These are phyloP conservation scores for Isaurus tuberculatus DNA, from an alignment of 92 coral and sea anemone genomes.

Conservation along the genomic window DNA sequence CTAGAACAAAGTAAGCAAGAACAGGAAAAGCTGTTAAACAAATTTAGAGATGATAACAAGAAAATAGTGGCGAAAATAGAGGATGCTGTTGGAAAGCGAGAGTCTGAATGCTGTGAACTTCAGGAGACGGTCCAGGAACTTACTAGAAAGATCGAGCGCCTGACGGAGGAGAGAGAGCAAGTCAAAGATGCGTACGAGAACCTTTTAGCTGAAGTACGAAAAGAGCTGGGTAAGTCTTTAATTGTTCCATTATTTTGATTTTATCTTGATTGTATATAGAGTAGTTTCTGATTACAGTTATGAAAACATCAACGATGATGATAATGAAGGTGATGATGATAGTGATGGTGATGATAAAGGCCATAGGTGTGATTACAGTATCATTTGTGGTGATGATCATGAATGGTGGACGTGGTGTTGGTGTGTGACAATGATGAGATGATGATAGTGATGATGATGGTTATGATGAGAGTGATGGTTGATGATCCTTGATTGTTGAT, in stretches of 20 bases:
- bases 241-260: background rate
- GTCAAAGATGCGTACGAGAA: slow-evolving; percentile 71
- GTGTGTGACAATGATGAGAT: background rate
- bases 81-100: slow-evolving; percentile 44
- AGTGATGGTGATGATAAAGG: background rate
- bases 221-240: slow-evolving; percentile 67
- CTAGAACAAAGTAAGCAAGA: background rate
- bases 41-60: slow-evolving; percentile 51
- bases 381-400: background rate
- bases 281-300: background rate
- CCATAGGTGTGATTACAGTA: background rate
- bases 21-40: background rate
- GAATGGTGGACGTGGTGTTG: background rate
- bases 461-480: background rate
- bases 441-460: background rate
- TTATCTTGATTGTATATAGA: background rate
- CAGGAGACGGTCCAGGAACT: slow-evolving; percentile 52
- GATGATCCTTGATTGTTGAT: too few relatives aligned
- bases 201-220: slow-evolving; percentile 66
- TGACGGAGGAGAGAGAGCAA: slow-evolving; percentile 59
- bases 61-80: slow-evolving; percentile 53
- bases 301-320: background rate
- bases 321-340: background rate
- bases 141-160: slow-evolving; percentile 28
- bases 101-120: slow-evolving; percentile 44